A percentile compares a stretch with the other conserved stretches of the same genome.
These are phyloP conservation scores for Limnodromus scolopaceus DNA, from an alignment of 2,797 vertebrate species.

Conservation along the genomic window DNA sequence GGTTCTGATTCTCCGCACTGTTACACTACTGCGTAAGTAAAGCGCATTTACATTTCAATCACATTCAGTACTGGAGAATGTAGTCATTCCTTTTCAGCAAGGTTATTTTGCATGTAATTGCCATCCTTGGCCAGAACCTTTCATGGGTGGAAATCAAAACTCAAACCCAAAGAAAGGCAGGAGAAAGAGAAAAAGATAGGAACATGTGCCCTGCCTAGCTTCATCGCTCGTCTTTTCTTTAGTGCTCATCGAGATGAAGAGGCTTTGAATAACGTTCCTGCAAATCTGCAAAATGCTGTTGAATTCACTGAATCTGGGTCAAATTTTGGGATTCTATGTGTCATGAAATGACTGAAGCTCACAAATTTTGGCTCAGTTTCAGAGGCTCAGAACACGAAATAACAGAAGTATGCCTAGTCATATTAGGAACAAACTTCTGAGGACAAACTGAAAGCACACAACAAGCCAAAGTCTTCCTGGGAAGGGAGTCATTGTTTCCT, in stretches of 20 bases:
- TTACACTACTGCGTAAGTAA: background rate
- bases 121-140: background rate
- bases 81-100: background rate
- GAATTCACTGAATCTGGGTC: background rate
- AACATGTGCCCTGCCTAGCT: background rate
- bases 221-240: background rate
- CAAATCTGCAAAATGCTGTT: background rate
- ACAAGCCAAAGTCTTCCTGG: background rate
- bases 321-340: background rate
- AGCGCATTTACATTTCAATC: background rate
- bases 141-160: background rate
- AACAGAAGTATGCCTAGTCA: background rate
- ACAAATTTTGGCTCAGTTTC: background rate
- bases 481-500: background rate
- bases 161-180: background rate
- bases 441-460: constrained; percentile 4
- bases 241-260: background rate
- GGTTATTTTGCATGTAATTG: background rate
- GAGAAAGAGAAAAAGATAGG: background rate
- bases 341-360: background rate
- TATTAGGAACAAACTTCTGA: background rate
- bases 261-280: background rate
- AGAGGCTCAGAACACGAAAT: background rate
- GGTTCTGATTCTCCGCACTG: background rate
- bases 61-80: background rate